Evolutionary conservation across 2,113 vertebrate genomes (phyloP), one percentile per base, ranked within the genome.

Genomic region (Amazona guildingii): DNA sequence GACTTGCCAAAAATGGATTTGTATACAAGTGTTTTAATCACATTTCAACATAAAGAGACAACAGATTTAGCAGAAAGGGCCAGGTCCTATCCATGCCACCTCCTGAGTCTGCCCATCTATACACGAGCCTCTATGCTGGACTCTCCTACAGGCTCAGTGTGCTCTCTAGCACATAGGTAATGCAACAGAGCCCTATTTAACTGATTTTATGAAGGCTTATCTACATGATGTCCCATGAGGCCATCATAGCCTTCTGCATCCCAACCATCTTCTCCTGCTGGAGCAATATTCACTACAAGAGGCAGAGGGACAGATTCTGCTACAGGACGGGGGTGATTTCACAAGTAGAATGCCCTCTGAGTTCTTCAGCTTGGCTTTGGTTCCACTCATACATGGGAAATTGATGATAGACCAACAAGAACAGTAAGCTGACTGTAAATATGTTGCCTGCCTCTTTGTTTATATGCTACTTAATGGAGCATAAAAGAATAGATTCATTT

Each of bases 401-500:
- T 85, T 89, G 92, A 94, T 93, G 86, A 69, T 57, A 66, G 62
- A 35, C 57, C 76, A 82, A 49, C 63, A 46, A 39, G 69, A 86
- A 41, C 0, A 1, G n/a, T 74, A 87, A 91, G 52, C 35, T 43
- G 69, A 43, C 80, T 89, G 70, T 41, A 89, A 95, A 95, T 73
- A 92, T 43, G 83, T 49, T 95, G 64, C 88, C 80, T 1, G 48
- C 61, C 81, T 95, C 46, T 68, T 41, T 81, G 80, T 84, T 62
- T 86, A 84, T 86, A 79, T 35, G 62, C 81, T 66, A 57, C 70
- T 89, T 96, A 95, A 96, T 87, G 95, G 86, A 94, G 93, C 90
- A 82, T 81, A 69, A 76, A 88, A 95, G 77, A 89, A 79, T 17
- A 77, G 91, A 94, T 91, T 43, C 13, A 92, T 94, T 96, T 94